Base-by-base conservation (phyloP, 1,140 invertebrate species). In the Chelonus insularis region DNA sequence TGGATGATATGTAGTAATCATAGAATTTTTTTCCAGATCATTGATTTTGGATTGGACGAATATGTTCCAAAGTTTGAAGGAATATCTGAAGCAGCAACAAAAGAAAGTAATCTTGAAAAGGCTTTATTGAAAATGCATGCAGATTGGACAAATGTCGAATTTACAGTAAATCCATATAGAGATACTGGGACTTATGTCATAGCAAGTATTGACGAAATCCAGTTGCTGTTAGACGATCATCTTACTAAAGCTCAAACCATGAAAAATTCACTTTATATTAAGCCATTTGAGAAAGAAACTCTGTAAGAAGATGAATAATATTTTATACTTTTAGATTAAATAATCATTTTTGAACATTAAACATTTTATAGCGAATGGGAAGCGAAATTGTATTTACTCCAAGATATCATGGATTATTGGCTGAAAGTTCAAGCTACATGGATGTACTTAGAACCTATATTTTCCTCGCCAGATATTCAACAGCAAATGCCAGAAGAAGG, bases 381-480 rank as follows among this genome's bases (percentile, higher is more conserved):
- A 80, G 81, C 82, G 0, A 92, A 90, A 68, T 74, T 95, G 1
- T 84, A 89, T 60, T 71, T 92, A 1, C 75, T 94, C 1, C 91
- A 94, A 85, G 95, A 97, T 74, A 96, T 98, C 67, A 81, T 99
- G 65, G 96, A 98, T 77, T 92, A 96, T 72, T 98, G 96, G 95
- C 75, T 98, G 4, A 94, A 94, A 73, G 96, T 99, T 12, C 96
- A 99, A 81, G 86, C 90, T 1, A 97, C 94, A 1, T 99, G 96
- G 96, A 91, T 97, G 83, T 98, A 98, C 78, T 82, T 99, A 65
- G 96, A 99, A 75, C 96, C 97, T 1, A 97, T 99, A 67, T 98
- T 99, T 78, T 93, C 93, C 2, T 97, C 95, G 14, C 96, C 96
- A 1, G 97, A 99, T 81, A 99, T 99, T 77, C 96, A 98, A 82